Base-by-base conservation (phyloP, 1,140 invertebrate species). In the Ceratina australensis region DNA sequence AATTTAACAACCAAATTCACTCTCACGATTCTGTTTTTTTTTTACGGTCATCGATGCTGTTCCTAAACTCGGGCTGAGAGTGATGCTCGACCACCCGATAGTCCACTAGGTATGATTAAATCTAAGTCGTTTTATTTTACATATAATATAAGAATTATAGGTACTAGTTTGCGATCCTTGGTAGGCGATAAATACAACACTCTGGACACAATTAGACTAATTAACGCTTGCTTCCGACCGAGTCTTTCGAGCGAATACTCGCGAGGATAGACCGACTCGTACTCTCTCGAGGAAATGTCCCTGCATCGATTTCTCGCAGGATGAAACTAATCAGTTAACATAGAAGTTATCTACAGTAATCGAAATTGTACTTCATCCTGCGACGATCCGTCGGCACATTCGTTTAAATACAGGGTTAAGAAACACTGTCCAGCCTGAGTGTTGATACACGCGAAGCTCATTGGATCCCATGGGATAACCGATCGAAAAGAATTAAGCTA, bases 91-190 rank as follows among this genome's bases (percentile, higher is more conserved):
- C 61, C 84, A 78, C 71, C 82, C 64, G 60, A 74, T 82, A 84
- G 76, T 77, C 83, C 87, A 83, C 75, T 88, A 87, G 85, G 75
- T 42, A 42, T 42, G 33, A 42, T 87, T 88, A 86, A 86, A 82
- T 81, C 81, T 85, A 88, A 83, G 64, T 82, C 65, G 64, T 56
- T 79, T 60, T 80, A 86, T 81, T 87, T 89, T 89, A 90, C 85
- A 87, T 89, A 88, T 79, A 90, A 82, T 87, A 83, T 84, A 89
- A 88, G 88, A 90, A 90, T 88, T 87, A 86, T 89, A 89, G 86
- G 80, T 90, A 89, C 85, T 87, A 89, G 89, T 91, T 84, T 88
- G 88, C 85, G 75, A 87, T 91, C 82, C 83, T 90, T 87, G 87
- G 81, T 86, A 88, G 87, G 85, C 81, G 82, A 88, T 84, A 86